Percentiles rank a stretch among this genome's conserved stretches.
Evolutionary conservation across 1,140 invertebrate species (phyloP).

Genomic region (Ladona fulva): DNA sequence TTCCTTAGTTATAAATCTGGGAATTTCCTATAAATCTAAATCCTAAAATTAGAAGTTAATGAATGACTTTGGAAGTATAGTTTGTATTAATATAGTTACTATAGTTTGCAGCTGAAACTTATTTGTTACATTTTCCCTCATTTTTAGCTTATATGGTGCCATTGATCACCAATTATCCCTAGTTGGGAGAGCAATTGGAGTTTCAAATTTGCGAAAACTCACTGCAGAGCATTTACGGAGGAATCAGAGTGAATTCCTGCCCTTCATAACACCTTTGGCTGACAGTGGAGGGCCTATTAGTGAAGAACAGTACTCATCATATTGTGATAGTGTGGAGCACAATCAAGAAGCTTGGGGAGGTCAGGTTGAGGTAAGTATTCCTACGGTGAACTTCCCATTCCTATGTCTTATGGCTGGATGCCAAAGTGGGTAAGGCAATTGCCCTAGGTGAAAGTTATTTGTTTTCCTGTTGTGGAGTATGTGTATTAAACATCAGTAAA

Average conservation of each 20-base stretch:
- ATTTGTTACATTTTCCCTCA: not conserved
- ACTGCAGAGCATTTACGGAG: not conserved
- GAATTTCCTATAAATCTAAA: too few relatives aligned
- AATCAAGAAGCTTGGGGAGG: not conserved
- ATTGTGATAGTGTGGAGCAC: not conserved
- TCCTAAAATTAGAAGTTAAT: too few relatives aligned
- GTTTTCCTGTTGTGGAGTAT: too few relatives aligned
- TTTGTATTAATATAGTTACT: too few relatives aligned
- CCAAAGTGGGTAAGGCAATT: too few relatives aligned
- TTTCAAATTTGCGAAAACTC: not conserved
- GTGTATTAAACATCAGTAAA: too few relatives aligned
- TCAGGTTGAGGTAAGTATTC: not conserved
- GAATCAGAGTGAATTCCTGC: not conserved
- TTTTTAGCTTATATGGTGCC: not conserved
- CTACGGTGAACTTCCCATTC: too few relatives aligned
- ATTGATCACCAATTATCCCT: not conserved
- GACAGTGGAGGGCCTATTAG: not conserved
- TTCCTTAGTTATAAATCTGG: too few relatives aligned
- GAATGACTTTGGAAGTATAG: too few relatives aligned
- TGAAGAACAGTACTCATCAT: not conserved
- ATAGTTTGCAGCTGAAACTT: too few relatives aligned
- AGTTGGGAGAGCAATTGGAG: not conserved
- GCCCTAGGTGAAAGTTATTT: too few relatives aligned
- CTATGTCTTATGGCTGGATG: too few relatives aligned
- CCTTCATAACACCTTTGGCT: not conserved